Evolutionary conservation across 2,797 vertebrate genomes (phyloP).

Genomic region (Leuciscus waleckii): DNA sequence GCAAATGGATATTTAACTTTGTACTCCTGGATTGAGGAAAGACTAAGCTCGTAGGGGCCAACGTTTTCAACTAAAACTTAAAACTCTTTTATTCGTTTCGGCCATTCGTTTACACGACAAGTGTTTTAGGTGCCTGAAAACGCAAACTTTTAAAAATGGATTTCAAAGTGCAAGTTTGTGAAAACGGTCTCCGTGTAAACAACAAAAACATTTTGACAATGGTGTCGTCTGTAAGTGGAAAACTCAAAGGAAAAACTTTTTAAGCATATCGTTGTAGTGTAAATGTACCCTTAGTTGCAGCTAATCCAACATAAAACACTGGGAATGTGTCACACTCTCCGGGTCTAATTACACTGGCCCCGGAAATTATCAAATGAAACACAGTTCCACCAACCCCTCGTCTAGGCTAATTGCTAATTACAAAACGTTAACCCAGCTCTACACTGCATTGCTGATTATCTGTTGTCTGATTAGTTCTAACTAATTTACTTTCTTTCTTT

Average conservation of each 20-base stretch:
- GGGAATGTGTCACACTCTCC: conserved; percentile 46
- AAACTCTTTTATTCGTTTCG: too few relatives aligned
- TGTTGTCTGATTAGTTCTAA: conserved; percentile 30
- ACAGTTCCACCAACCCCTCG: neutral
- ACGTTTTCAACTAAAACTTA: too few relatives aligned
- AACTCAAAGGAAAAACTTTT: too few relatives aligned
- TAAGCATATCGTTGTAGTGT: too few relatives aligned
- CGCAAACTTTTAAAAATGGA: too few relatives aligned
- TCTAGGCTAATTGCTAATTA: conserved; percentile 47
- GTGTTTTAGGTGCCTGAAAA: too few relatives aligned
- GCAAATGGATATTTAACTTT: conserved; percentile 50
- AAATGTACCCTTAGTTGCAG: conserved; percentile 51
- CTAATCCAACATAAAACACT: conserved; percentile 65
- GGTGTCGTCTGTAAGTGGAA: too few relatives aligned
- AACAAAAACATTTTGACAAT: too few relatives aligned
- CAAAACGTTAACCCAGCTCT: conserved; percentile 39
- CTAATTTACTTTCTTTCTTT: neutral
- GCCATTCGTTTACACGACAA: too few relatives aligned
- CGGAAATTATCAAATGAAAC: conserved; percentile 44
- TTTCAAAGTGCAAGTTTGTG: too few relatives aligned
- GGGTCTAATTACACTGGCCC: conserved; percentile 61
- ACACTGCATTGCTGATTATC: conserved; percentile 30
- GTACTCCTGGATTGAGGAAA: conserved; percentile 44
- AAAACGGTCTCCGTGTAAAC: too few relatives aligned
- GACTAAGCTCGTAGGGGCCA: conserved; percentile 61